phyloP scores from a whole-genome alignment of 2,113 vertebrate species.

The Ceyx cyanopectus region DNA sequence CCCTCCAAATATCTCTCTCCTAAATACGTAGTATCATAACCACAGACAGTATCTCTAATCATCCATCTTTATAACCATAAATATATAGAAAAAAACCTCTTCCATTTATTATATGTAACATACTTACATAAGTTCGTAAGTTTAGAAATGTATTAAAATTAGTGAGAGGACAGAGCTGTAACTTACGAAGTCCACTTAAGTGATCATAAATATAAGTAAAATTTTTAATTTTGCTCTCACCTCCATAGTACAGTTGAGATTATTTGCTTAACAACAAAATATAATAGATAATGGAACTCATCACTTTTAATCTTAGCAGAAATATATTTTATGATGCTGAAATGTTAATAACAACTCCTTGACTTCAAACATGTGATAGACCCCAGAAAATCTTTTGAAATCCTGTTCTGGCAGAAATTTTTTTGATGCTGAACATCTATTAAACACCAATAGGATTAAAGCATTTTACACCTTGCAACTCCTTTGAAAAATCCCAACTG shows the following conservation, averaged over 20 bases:
- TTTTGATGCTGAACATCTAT: not conserved
- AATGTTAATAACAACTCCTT: not conserved
- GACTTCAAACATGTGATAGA: not conserved
- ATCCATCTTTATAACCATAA: not conserved
- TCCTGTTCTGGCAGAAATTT: not conserved
- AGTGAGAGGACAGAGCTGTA: not conserved
- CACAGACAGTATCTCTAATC: not conserved
- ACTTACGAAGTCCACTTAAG: not conserved
- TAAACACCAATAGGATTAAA: constrained; percentile 1
- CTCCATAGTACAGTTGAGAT: not conserved
- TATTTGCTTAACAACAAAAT: not conserved
- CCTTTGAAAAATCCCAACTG: not conserved
- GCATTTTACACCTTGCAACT: not conserved
- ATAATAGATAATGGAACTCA: not conserved
- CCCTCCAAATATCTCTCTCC: not conserved
- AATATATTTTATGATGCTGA: not conserved
- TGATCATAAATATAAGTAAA: not conserved
- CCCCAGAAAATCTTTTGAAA: not conserved
- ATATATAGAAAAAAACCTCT: not conserved
- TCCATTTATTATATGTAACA: not conserved
- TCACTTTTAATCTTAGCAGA: not conserved
- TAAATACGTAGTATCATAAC: not conserved
- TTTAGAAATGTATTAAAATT: not conserved
- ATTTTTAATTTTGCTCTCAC: not conserved
- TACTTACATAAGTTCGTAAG: not conserved